Conservation (phyloP, 2,797 vertebrate species). For the Trachops cirrhosus region DNA sequence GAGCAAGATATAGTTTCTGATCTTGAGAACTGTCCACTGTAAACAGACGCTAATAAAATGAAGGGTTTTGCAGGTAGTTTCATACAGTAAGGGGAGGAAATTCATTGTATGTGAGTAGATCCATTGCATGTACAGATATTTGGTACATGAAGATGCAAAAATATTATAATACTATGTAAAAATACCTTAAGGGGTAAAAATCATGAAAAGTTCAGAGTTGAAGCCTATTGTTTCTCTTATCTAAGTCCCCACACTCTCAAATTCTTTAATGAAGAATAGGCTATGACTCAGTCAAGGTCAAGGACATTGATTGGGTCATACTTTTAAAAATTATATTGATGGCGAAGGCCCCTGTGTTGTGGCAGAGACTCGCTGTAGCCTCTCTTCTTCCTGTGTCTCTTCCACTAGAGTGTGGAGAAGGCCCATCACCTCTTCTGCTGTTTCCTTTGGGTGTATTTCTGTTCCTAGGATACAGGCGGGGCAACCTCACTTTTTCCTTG, state of each 20-base stretch:
- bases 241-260: not conserved
- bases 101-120: not conserved
- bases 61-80: not conserved
- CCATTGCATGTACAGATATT: not conserved
- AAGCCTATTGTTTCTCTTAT: not conserved
- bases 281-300: not conserved
- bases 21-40: not conserved
- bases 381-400: not conserved
- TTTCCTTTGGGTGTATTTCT: not conserved
- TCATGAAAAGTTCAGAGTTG: not conserved
- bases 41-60: not conserved
- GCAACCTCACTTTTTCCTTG: not conserved
- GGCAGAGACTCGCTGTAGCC: accelerated
- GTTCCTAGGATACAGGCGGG: not conserved
- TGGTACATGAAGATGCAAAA: not conserved
- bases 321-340: not conserved
- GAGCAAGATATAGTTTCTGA: not conserved
- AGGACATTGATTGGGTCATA: not conserved
- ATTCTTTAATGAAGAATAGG: not conserved
- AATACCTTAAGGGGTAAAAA: not conserved
- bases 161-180: not conserved
- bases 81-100: not conserved
- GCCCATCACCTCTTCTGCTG: no score
- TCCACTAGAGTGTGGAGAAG: not conserved
- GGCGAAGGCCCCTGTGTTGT: not conserved